A percentile compares a stretch with the other conserved stretches of the same genome.
Evolutionary conservation across 2,113 vertebrate species (phyloP).

Genomic region (Cinclus cinclus): DNA sequence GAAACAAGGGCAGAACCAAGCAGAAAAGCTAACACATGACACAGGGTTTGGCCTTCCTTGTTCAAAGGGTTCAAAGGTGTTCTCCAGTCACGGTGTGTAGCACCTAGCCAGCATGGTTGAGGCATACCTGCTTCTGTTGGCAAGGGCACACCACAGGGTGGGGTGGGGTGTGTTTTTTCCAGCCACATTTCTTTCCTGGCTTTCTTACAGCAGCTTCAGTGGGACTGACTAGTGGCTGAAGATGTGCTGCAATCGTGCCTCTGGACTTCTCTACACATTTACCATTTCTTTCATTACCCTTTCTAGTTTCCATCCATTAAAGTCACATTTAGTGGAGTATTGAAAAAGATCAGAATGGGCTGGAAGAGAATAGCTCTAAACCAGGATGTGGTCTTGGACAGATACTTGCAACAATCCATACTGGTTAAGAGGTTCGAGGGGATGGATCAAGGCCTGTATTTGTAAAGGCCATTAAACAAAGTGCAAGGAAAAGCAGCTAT

Average conservation of each 20-base stretch:
- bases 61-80: neutral
- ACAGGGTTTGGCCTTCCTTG: neutral
- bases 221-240: neutral
- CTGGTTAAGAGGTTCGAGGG: neutral
- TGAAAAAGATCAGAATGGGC: neutral
- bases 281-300: neutral
- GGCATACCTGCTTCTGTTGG: neutral
- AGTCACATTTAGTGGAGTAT: neutral
- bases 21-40: neutral
- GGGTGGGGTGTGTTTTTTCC: neutral
- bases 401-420: neutral
- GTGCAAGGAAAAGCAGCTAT: neutral
- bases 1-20: neutral
- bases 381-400: neutral
- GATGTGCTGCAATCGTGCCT: neutral
- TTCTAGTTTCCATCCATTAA: neutral
- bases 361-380: neutral
- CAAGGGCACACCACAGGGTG: neutral
- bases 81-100: neutral
- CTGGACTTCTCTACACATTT: neutral
- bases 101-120: neutral
- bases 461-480: neutral
- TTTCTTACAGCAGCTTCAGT: neutral
- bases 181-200: neutral
- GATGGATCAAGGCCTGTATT: neutral